Evolutionary conservation across 1,140 invertebrate genomes (phyloP).

Genomic region (Drosophila dunni): DNA sequence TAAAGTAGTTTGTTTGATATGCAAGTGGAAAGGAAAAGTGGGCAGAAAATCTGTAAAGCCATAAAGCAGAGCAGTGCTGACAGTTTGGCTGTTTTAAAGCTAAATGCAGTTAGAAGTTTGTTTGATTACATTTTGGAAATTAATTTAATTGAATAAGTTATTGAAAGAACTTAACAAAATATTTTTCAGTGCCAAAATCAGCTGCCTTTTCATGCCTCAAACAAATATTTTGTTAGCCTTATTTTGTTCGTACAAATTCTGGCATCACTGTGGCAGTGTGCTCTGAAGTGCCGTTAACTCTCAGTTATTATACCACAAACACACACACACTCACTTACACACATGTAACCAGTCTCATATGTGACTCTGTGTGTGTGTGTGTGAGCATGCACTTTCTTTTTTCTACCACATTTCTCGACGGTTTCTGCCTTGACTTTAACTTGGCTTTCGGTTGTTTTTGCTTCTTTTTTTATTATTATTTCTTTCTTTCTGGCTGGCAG

Average conservation of each 20-base stretch:
- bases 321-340: conserved; percentile 17
- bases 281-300: conserved; percentile 47
- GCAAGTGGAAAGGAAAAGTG: conserved; percentile 52
- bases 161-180: too few relatives aligned
- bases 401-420: conserved; percentile 38
- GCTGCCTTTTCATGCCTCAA: too few relatives aligned
- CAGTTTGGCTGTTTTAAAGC: too few relatives aligned
- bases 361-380: neutral
- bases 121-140: too few relatives aligned
- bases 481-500: conserved; percentile 12
- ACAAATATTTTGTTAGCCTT: too few relatives aligned
- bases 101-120: too few relatives aligned
- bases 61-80: neutral
- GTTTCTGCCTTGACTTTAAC: conserved; percentile 24
- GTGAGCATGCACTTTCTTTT: conserved; percentile 46
- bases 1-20: neutral
- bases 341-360: neutral
- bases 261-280: conserved; percentile 12
- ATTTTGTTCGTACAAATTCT: neutral
- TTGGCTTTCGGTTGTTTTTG: conserved; percentile 21
- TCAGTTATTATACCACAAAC: conserved; percentile 30
- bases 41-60: conserved; percentile 54
- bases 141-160: too few relatives aligned
- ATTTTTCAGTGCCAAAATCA: too few relatives aligned
- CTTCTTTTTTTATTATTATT: conserved; percentile 12